Base-by-base conservation (phyloP, 2,113 vertebrate genomes). In the Ifrita kowaldi region DNA sequence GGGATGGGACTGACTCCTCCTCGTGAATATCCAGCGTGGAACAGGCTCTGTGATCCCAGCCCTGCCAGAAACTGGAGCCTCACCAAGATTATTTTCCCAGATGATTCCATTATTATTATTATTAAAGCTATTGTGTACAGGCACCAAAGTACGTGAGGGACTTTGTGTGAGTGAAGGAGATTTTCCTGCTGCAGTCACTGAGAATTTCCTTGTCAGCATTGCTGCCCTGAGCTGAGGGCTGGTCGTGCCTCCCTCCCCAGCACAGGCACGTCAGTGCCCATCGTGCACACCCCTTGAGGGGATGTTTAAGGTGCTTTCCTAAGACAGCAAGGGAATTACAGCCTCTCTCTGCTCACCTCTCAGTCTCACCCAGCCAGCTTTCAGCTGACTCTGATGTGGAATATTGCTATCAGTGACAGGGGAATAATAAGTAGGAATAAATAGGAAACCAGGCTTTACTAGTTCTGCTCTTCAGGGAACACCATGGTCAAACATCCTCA, bases 11-110 rank as follows among this genome's bases (percentile, higher is more conserved):
- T 52, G 14, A 24, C 32, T 62, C 41, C 44, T 86, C 7, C 1
- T 10, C 2, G 0, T 22, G 65, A 39, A 75, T 22, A 47, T 1
- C 42, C 53, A 52, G 63, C 5, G 1, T 28, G 2, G 2, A 47
- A 39, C 50, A 53, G 56, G 47, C 17, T 59, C 49, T 47, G 35
- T 44, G 41, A 35, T 33, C 52, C 44, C 46, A 89, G 64, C 26
- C 39, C 81, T 71, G 52, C 59, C 71, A 71, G 18, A 57, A 80
- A 71, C 52, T 16, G 60, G 18, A 81, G 28, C 33, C 69, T 89
- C 65, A 55, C 56, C 39, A 20, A 15, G 70, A 50, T 44, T 16
- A 44, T 67, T 63, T 57, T 63, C 83, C 69, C 3, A 4, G 15
- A 47, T 70, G 4, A 65, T 32, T 83, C 52, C 49, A 55, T 15